Base-by-base conservation (phyloP, 2,888 invertebrate genomes). In the Caenorhabditis plicata region DNA sequence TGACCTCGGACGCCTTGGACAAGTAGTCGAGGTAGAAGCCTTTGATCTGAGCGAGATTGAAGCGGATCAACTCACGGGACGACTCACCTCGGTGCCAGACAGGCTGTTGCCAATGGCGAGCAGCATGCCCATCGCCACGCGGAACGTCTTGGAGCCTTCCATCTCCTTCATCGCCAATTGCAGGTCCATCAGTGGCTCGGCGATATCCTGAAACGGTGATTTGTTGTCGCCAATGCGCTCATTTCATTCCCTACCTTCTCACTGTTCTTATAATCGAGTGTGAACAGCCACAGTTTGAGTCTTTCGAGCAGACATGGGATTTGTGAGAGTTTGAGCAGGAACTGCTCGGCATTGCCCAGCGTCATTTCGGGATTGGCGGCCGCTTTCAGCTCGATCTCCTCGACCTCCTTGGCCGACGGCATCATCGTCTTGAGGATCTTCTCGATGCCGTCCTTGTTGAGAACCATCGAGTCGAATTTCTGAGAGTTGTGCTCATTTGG, bases 401-500 rank as follows among this genome's bases (percentile, higher is more conserved):
- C 64, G 13, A 72, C 40, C 42, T 70, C 70, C 27, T 94, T 93
- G 11, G 62, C 29, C 2, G 92, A 90, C 23, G 98, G 98, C 81
- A 99, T 85, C 96, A 98, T 95, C 11, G 83, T 82, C n/a, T 90
- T 90, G 55, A 98, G 83, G 48, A 98, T 86, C 86, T 99, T 99
- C 86, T 88, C 82, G 35, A 82, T 81, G 50, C 65, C 68, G 26
- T 99, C 98, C 73, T 94, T 87, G 73, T 94, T 98, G 84, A 99
- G 91, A 40, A 98, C 92, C 1, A 94, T 91, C 1, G 91, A 90
- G 82, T 99, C 98, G 94, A 99, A 99, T 85, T 98, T 99, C 82
- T 98, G 85, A 64, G 94, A 45, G n/a, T 15, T 35, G 9, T 22
- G 20, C 4, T 20, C 20, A 20, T 39, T 4, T 13, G 20, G 39